Conservation (phyloP, 2,113 vertebrate species). For the Dunckerocampus dactyliophorus region DNA sequence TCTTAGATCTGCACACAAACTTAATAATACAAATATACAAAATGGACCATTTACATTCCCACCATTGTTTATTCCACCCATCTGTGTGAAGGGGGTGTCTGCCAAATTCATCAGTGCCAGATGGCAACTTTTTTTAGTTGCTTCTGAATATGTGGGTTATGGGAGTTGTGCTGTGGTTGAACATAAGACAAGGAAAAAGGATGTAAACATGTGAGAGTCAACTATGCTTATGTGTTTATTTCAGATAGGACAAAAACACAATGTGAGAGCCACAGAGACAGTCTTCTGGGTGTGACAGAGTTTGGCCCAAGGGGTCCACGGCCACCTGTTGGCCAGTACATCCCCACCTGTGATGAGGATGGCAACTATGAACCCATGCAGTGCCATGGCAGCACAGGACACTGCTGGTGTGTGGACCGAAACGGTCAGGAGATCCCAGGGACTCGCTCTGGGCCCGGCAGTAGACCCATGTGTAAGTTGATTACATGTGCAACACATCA, state of each 20-base stretch:
- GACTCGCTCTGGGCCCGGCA: conserved; percentile 72
- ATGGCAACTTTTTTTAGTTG: conserved; percentile 50
- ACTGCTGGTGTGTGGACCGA: conserved; percentile 91
- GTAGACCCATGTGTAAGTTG: conserved; percentile 84
- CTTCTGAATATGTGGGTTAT: conserved; percentile 17
- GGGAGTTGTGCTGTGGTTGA: conserved; percentile 9
- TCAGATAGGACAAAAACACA: conserved; percentile 77
- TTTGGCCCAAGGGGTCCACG: conserved; percentile 44
- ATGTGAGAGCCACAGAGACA: conserved; percentile 80
- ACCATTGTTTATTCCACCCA: conserved; percentile 19
- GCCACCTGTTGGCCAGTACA: conserved; percentile 61
- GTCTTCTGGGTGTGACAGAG: conserved; percentile 44
- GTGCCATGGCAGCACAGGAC: conserved; percentile 78
- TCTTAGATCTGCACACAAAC: conserved; percentile 12
- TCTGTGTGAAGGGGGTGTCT: conserved; percentile 12
- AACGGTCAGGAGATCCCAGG: conserved; percentile 83
- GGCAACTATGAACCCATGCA: conserved; percentile 83
- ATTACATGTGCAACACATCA: not conserved
- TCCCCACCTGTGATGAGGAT: conserved; percentile 82
- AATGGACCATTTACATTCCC: conserved; percentile 29
- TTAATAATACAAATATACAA: not conserved
- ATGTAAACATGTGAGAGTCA: not conserved
- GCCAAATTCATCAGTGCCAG: conserved; percentile 36
- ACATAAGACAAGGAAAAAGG: conserved; percentile 21
- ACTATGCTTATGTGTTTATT: not conserved